Percentiles rank a stretch among this genome's conserved stretches.
Evolutionary conservation across 1,140 invertebrate genomes (phyloP).

Genomic region (Pemphigus obesinymphae): DNA sequence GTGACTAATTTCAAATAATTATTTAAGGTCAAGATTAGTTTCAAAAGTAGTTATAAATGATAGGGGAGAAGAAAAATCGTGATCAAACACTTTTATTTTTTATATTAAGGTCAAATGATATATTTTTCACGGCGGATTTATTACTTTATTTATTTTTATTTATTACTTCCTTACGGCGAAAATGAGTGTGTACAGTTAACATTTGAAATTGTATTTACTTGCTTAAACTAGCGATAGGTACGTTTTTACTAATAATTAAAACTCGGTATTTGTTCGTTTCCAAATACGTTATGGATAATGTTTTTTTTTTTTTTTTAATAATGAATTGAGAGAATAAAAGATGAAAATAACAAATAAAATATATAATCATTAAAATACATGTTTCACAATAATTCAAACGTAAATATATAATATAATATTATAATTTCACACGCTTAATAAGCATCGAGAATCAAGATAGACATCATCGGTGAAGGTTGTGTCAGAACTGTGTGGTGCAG

Average conservation of each 20-base stretch:
- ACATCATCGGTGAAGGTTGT: slow-evolving; percentile 14
- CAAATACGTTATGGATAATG: not conserved
- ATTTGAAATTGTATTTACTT: not conserved
- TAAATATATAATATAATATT: not conserved
- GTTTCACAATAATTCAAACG: not conserved
- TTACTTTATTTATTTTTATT: not conserved
- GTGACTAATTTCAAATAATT: not conserved
- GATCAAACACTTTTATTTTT: not conserved
- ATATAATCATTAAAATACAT: not conserved
- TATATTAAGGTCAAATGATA: not conserved
- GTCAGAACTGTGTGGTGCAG: not conserved
- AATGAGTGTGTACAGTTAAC: not conserved
- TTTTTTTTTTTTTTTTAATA: not conserved
- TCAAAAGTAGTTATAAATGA: not conserved
- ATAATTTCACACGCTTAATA: not conserved
- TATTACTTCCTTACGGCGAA: not conserved
- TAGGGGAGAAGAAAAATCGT: not conserved
- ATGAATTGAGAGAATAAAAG: not conserved
- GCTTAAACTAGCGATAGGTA: not conserved
- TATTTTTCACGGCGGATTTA: not conserved
- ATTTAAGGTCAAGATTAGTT: not conserved
- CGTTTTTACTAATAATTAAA: too few relatives aligned
- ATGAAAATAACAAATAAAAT: not conserved
- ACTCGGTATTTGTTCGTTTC: not conserved
- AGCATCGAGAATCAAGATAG: not conserved